Evolutionary conservation across 2,797 vertebrate species (phyloP), one percentile per base, ranked within the genome.

Genomic region (Cynopterus sphinx): DNA sequence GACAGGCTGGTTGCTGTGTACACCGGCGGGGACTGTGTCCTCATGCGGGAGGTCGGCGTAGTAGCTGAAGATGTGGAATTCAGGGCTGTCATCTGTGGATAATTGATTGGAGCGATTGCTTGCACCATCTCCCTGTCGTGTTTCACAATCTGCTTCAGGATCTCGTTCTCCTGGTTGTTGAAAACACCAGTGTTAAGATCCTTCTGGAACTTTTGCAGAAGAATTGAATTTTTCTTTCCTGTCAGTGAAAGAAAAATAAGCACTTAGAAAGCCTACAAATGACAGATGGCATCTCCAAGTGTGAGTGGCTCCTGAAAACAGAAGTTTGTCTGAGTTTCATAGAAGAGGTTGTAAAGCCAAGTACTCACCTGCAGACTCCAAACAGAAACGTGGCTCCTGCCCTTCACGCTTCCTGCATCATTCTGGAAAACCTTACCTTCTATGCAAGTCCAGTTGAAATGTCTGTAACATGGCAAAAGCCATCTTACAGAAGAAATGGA

Each of bases 141-240:
- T 90, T 99, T 99, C 97, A 99, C 99, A 6, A 99, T 99, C 99
- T 99, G 99, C 99, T 99, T 99, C 99, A 99, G 98, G 97, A 99
- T 99, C 99, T 99, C 99, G 55, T 99, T 99, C 98, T 99, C 99
- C 98, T 99, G 99, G 16, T 99, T 99, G 98, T 99, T 99, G 99
- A 99, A 99, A 91, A 99, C 99, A 81, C 99, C 99, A 3, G 99
- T 99, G 98, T 99, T 99, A 98, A 99, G 99, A 95, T 99, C 99
- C 98, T 99, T 99, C 99, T 99, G 99, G 98, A 99, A 99, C 98
- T 99, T 99, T 98, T 99, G 99, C 97, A 99, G 99, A 95, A 99
- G 99, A 98, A 99, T 99, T 0, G 99, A 99, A 98, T 99, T 99
- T 99, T 99, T 99, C 99, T 99, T 99, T 98, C 99, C 99, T 99